These are phyloP conservation scores for Argyrosomus regius DNA, from an alignment of 2,797 vertebrate species.

Conservation along the genomic window DNA sequence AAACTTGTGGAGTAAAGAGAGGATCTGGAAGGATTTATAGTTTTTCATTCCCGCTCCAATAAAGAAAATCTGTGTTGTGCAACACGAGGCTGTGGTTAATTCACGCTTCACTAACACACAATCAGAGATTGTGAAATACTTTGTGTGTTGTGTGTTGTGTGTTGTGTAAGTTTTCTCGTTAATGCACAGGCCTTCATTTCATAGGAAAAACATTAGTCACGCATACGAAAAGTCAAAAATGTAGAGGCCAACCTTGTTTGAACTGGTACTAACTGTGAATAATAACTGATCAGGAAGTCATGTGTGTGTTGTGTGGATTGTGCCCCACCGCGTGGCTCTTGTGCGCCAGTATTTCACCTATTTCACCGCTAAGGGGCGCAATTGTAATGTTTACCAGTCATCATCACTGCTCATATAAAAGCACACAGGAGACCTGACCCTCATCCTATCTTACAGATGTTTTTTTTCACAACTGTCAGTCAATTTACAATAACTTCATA, in stretches of 20 bases:
- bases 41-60: constrained; percentile 22
- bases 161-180: constrained; percentile 30
- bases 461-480: too few species aligned
- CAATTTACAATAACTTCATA: too few species aligned
- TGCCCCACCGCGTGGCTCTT: constrained; percentile 22
- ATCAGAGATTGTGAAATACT: constrained; percentile 27
- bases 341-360: constrained; percentile 8
- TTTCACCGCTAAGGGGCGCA: constrained; percentile 42
- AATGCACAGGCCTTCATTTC: neutral
- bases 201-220: neutral
- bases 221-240: neutral
- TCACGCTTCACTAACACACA: neutral
- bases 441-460: too few species aligned
- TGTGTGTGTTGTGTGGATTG: neutral
- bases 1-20: neutral
- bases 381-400: constrained; percentile 4
- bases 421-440: neutral
- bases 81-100: constrained; percentile 33
- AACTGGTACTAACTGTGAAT: neutral
- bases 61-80: constrained; percentile 37
- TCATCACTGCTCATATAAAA: neutral
- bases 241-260: neutral
- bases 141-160: neutral
- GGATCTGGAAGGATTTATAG: constrained; percentile 29
- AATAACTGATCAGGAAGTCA: neutral